Base-by-base conservation (phyloP, 2,797 vertebrate species). In the Myotis pilosus region DNA sequence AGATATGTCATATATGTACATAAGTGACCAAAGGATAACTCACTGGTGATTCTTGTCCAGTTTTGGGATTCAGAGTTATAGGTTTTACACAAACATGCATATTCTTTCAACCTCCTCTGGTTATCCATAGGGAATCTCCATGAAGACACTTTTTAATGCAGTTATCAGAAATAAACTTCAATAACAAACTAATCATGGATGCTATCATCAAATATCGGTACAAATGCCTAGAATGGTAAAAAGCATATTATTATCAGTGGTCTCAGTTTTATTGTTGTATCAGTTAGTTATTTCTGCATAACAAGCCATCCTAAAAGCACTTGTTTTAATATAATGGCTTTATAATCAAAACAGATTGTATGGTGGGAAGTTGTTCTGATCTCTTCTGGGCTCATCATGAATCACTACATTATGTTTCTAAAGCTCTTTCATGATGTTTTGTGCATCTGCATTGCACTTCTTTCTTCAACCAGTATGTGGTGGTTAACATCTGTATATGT, bases 301-400 rank as follows among this genome's bases (percentile, higher is more conserved):
- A 33, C 1, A 71, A 92, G 17, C 6, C 19, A 23, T 55, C 47
- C 8, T 64, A 30, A 62, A 87, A 17, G 9, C 13, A 66, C 41
- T 3, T 66, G 36, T 3, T 2, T 20, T 8, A 3, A 28, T 53
- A 28, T 55, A 62, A 33, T 30, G 13, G 10, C 13, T 49, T n/a
- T 49, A 15, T 5, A 44, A 30, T 4, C 0, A 30, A 30, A 15
- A 3, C 7, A 1, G 3, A 25, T 6, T n/a, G 0, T n/a, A n/a
- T 25, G 38, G 5, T 66, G 5, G 47, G 28, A 16, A n/a, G n/a
- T 47, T 55, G 11, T 8, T 20, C 6, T 62, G 51, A 51, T 33
- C 36, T n/a, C 8, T 33, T 25, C 3, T 41, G 16, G 20, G 30
- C 44, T 49, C 5, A 41, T 62, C 30, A 6, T 12, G 3, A 15